Evolutionary conservation across 1,140 invertebrate genomes (phyloP).

Genomic region (Drosophila gunungcola): DNA sequence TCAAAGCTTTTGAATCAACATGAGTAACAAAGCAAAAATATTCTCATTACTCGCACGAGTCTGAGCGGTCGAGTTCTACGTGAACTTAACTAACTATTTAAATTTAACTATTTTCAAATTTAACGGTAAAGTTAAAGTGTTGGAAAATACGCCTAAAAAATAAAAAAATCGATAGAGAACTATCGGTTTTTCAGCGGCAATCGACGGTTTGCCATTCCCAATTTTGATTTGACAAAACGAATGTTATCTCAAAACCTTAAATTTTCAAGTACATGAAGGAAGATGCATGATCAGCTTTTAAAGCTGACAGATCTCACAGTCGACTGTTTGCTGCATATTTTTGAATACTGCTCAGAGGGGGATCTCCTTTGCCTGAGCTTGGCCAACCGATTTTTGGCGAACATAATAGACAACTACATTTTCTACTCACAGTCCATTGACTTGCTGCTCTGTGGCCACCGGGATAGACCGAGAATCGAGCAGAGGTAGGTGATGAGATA

Average conservation of each 20-base stretch:
- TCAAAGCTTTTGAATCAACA: neutral
- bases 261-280: neutral
- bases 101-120: conserved; percentile 2
- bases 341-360: conserved; percentile 58
- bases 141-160: neutral
- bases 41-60: neutral
- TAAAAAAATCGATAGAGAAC: conserved; percentile 4
- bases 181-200: neutral
- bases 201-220: neutral
- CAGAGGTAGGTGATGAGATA: conserved; percentile 41
- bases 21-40: neutral
- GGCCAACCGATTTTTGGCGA: conserved; percentile 40
- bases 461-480: conserved; percentile 42
- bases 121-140: conserved; percentile 3
- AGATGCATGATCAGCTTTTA: conserved; percentile 20
- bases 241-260: neutral
- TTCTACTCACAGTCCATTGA: conserved; percentile 57
- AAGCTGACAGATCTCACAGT: conserved; percentile 66
- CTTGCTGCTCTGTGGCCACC: conserved; percentile 72
- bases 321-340: conserved; percentile 69
- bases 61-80: too few species aligned
- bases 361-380: conserved; percentile 60
- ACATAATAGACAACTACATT: conserved; percentile 62
- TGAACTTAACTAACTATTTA: too few species aligned
- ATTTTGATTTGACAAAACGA: neutral